Evolutionary conservation across 2,797 vertebrate genomes (phyloP).

Genomic region (Hyperoplus lanceolatus): DNA sequence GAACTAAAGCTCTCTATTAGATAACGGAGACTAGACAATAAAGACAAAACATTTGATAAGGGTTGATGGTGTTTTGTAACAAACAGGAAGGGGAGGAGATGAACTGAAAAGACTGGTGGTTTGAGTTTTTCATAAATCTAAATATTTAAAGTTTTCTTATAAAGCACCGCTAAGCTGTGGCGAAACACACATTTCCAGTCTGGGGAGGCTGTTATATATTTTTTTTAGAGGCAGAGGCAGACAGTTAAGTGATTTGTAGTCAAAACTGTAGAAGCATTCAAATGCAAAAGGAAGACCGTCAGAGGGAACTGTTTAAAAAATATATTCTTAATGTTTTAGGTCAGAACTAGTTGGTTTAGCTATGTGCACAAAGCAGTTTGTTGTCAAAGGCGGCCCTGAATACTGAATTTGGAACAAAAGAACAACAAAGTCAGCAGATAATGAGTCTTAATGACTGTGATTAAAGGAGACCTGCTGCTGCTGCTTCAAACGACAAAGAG

Average conservation of each 20-base stretch:
- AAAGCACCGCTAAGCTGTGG: background rate
- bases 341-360: background rate
- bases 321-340: too few relatives aligned
- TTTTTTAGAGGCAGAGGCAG: background rate
- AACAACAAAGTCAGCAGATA: background rate
- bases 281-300: too few relatives aligned
- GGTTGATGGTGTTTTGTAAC: constrained; percentile 36
- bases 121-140: too few relatives aligned
- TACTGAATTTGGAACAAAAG: background rate
- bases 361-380: background rate
- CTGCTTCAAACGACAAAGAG: background rate
- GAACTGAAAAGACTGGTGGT: background rate
- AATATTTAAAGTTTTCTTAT: background rate
- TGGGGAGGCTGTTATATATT: constrained; percentile 2
- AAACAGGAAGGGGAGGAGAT: constrained; percentile 59
- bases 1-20: background rate
- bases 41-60: constrained; percentile 63
- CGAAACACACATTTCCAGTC: background rate
- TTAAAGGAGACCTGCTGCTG: background rate
- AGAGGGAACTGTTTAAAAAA: too few relatives aligned
- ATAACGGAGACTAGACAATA: constrained; percentile 9
- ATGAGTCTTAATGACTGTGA: background rate
- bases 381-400: background rate
- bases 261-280: too few relatives aligned
- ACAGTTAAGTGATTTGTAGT: background rate